A percentile compares a stretch with the other conserved stretches of the same genome.
Evolutionary conservation across 2,797 vertebrate genomes (phyloP).

Genomic region (Channallabes apus): DNA sequence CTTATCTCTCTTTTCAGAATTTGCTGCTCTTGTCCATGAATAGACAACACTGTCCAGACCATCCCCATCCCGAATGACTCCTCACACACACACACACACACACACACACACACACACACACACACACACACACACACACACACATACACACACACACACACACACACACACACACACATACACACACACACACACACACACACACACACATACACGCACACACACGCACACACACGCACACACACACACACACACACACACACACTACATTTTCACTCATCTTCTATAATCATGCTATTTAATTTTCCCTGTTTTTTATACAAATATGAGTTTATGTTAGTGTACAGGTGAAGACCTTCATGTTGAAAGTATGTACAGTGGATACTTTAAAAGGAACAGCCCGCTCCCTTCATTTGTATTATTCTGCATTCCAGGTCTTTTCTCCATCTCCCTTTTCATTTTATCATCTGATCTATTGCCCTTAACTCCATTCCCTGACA

Average conservation of each 20-base stretch:
- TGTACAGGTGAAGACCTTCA: slow-evolving; percentile 63
- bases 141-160: slow-evolving; percentile 42
- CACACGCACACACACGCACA: slow-evolving; percentile 31
- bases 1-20: slow-evolving; percentile 76
- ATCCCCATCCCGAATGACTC: slow-evolving; percentile 41
- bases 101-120: slow-evolving; percentile 20
- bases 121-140: slow-evolving; percentile 41
- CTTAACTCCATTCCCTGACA: slow-evolving; percentile 41
- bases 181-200: slow-evolving; percentile 38
- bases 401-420: slow-evolving; percentile 25
- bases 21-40: slow-evolving; percentile 87
- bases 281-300: slow-evolving; percentile 63
- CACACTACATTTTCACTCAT: slow-evolving; percentile 54
- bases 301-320: slow-evolving; percentile 69
- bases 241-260: slow-evolving; percentile 29
- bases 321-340: slow-evolving; percentile 64
- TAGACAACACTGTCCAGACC: slow-evolving; percentile 68
- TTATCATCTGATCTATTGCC: slow-evolving; percentile 49
- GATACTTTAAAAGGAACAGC: slow-evolving; percentile 52
- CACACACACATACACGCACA: slow-evolving; percentile 35
- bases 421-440: slow-evolving; percentile 35
- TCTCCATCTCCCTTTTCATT: slow-evolving; percentile 33
- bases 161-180: too few relatives aligned
- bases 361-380: slow-evolving; percentile 59
- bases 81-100: slow-evolving; percentile 36